Conservation (phyloP, 2,113 vertebrate genomes). For the Micronisus gabar region DNA sequence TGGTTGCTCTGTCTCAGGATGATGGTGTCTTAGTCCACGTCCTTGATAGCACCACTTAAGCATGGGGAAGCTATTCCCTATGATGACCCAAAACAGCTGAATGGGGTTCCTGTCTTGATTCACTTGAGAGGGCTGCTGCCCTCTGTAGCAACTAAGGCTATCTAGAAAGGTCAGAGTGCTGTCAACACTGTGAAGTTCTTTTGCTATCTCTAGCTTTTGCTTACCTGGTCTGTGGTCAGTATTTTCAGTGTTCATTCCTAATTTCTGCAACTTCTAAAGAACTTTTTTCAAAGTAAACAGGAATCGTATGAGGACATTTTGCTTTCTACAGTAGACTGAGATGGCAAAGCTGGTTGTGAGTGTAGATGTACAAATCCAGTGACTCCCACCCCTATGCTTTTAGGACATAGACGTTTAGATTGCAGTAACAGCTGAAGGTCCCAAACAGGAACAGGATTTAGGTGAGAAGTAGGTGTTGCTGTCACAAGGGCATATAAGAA, state of each 20-base stretch:
- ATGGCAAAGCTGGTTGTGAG: background rate
- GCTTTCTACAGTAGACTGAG: too few relatives aligned
- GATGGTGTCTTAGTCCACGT: background rate
- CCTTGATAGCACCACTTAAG: background rate
- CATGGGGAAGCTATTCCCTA: background rate
- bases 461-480: background rate
- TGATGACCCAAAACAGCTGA: background rate
- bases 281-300: background rate
- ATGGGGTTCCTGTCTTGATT: background rate
- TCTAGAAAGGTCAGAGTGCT: background rate
- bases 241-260: background rate
- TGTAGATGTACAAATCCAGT: background rate
- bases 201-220: background rate
- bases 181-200: background rate
- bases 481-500: rapidly evolving
- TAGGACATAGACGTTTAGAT: background rate
- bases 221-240: background rate
- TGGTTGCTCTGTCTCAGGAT: background rate
- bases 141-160: too few relatives aligned
- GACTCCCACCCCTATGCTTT: background rate
- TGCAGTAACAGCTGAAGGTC: background rate
- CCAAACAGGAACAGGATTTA: background rate
- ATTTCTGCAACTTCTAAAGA: background rate
- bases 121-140: too few relatives aligned
- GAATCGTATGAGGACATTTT: background rate